Percentiles rank a stretch among this genome's conserved stretches.
These are phyloP conservation scores for Cotesia glomerata DNA, from an alignment of 1,140 invertebrate species.

Conservation along the genomic window DNA sequence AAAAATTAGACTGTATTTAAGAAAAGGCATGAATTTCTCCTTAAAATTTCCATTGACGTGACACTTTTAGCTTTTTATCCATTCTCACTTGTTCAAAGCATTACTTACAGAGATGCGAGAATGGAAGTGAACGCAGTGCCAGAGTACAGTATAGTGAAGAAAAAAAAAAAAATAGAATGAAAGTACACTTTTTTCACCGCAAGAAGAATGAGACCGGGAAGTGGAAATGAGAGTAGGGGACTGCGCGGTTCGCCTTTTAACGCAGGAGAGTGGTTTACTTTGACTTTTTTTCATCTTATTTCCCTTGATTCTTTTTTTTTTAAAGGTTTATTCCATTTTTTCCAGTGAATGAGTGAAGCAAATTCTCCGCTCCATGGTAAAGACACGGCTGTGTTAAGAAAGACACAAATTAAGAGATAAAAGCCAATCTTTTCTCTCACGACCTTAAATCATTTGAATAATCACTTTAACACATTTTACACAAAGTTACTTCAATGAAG, in stretches of 20 bases:
- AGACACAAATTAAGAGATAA: neutral
- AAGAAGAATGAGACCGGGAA: slow-evolving; percentile 20
- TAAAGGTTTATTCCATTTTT: neutral
- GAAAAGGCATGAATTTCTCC: no score
- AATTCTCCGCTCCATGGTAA: neutral
- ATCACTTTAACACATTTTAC: no score
- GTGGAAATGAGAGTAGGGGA: slow-evolving; percentile 16
- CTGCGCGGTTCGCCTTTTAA: slow-evolving; percentile 21
- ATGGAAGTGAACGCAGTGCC: neutral
- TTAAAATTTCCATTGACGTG: neutral
- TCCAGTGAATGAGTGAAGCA: neutral
- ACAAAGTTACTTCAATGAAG: no score
- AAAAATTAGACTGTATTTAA: no score
- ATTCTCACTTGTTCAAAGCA: slow-evolving; percentile 18
- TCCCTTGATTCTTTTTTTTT: neutral
- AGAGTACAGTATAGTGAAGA: neutral
- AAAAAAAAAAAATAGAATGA: slow-evolving; percentile 3
- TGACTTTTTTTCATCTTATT: neutral
- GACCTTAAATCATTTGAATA: no score
- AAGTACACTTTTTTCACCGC: neutral
- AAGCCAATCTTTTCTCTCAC: neutral
- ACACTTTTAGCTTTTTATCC: slow-evolving; percentile 21
- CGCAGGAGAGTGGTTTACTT: slow-evolving; percentile 11
- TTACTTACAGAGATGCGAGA: slow-evolving; percentile 6
- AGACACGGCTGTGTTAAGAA: neutral